Base-by-base conservation (phyloP, 2,888 invertebrate genomes). In the Nebria salina region DNA sequence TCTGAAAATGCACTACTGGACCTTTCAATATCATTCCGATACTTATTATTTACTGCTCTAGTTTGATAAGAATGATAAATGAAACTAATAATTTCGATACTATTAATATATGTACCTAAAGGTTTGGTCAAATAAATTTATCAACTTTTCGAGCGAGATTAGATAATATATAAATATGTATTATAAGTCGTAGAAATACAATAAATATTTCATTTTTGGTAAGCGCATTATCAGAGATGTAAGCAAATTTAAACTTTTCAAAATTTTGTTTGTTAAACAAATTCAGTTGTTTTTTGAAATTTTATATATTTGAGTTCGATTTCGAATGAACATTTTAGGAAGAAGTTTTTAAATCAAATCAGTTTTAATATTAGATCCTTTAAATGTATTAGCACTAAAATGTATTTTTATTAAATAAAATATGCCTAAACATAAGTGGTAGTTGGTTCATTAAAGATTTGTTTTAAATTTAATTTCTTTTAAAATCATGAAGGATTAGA, bases 11-110 rank as follows among this genome's bases (percentile, higher is more conserved):
- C 70, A 70, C 70, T 70, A 34, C 70, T 13, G 70, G 26, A 54
- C 54, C 54, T 54, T 54, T 54, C 54, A 54, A 54, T 54, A 54
- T 54, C 54, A 54, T 70, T 26, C 34, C 70, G 25, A 25, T 8
- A 70, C 26, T 70, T 76, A 72, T 77, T 77, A 77, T 77, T 77
- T 77, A 77, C 72, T 54, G 77, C 72, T 26, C 42, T 34, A 72
- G 72, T 64, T 77, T 72, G 77, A 77, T 77, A 77, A 77, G 77
- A 77, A 77, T 77, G 77, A 77, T 77, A 77, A 77, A 77, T 77
- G 77, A 77, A 77, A 72, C 72, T 64, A 77, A 77, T 77, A 77
- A 77, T 77, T 77, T 77, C 77, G 72, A 72, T 77, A 54, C 54
- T 54, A 54, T 54, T 7, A 54, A 54, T 54, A 54, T 54, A 54